Percentiles rank a stretch among this genome's conserved stretches.
phyloP scores from a whole-genome alignment of 2,888 invertebrate genomes.

The Dendrolimus pini region DNA sequence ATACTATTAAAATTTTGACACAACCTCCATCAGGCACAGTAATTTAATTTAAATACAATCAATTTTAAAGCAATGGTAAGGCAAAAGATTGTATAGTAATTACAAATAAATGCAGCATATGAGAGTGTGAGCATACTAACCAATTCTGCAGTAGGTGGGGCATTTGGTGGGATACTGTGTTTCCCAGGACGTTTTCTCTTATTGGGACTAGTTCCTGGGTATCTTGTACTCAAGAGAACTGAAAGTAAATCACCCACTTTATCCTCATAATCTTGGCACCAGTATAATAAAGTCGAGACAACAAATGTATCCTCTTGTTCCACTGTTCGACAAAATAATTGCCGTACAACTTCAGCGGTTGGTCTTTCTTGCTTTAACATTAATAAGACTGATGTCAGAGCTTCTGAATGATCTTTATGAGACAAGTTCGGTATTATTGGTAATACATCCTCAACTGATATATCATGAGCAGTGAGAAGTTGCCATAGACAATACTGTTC shows the following conservation, averaged over 20 bases:
- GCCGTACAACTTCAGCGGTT: constrained; percentile 88
- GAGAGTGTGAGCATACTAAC: constrained; percentile 40
- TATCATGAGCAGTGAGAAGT: constrained; percentile 94
- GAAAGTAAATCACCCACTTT: constrained; percentile 89
- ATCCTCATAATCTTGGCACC: constrained; percentile 95
- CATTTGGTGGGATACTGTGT: constrained; percentile 81
- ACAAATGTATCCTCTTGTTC: constrained; percentile 91
- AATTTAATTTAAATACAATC: too few relatives aligned
- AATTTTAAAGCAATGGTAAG: too few relatives aligned
- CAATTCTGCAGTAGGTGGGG: constrained; percentile 87
- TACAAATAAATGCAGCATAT: too few relatives aligned
- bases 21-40: too few relatives aligned
- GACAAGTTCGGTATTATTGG: constrained; percentile 86
- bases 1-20: too few relatives aligned
- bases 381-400: constrained; percentile 91
- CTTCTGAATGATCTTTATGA: constrained; percentile 92
- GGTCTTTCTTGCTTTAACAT: constrained; percentile 95
- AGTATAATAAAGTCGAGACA: constrained; percentile 93
- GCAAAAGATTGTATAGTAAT: too few relatives aligned
- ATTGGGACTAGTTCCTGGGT: constrained; percentile 92
- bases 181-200: constrained; percentile 91
- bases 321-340: constrained; percentile 85
- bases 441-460: constrained; percentile 92
- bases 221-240: constrained; percentile 86
- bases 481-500: constrained; percentile 99